Base-by-base conservation (phyloP, 2,113 vertebrate genomes). In the Heteronetta atricapilla region DNA sequence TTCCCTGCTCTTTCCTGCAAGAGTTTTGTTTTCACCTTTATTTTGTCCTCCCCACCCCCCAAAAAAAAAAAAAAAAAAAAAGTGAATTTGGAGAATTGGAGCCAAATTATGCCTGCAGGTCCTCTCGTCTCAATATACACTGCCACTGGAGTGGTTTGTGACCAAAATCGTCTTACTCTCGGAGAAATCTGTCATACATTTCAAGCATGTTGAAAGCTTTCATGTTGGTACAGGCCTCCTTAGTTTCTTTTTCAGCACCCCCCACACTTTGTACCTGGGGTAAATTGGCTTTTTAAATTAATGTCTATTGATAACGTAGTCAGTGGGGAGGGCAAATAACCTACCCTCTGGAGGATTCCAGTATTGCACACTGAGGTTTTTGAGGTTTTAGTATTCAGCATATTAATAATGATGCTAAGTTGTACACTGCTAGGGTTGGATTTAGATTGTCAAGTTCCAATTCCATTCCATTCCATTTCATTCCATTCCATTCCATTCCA, bases 281-380 rank as follows among this genome's bases (percentile, higher is more conserved):
- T 69, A 82, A 84, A 40, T 12, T 38, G 22, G 8, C 10, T 34
- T 90, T 79, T 78, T 59, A 18, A 21, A 1, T 53, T 67, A 76
- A 42, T 72, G 10, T 34, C 3, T 68, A 11, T 31, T 31, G 40
- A 40, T 42, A 59, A 38, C 0, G 0, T 66, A 66, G 6, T 18
- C 46, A 11, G 11, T 26, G 29, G 26, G 12, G 33, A 46, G 17
- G n/a, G 50, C 5, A 17, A 53, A 69, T 4, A 7, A 21, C 18
- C 14, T 17, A 19, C 12, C 12, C 40, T 42, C 38, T 67, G 28
- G 22, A 48, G 34, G 26, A n/a, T 62, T 73, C 44, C 34, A 8
- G 3, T 88, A 52, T 86, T 89, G 77, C 69, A 62, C 14, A 23
- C 1, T 26, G 26, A 38, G 22, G 11, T 46, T 82, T 62, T 73